These are phyloP conservation scores for Osmerus mordax DNA, from an alignment of 2,113 vertebrate genomes.

Conservation along the genomic window DNA sequence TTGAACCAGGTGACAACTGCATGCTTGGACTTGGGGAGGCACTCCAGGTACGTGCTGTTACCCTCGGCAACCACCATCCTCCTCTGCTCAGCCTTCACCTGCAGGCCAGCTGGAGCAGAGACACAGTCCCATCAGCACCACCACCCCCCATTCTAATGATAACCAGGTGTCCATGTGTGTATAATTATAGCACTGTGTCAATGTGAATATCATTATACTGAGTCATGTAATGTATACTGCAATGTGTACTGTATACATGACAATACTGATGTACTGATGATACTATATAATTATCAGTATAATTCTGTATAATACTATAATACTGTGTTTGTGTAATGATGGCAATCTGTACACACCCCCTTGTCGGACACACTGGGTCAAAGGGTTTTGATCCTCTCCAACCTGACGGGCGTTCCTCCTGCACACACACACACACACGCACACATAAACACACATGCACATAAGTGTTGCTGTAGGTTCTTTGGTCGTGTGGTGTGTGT, in stretches of 20 bases:
- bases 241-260: not conserved
- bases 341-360: constrained; percentile 61
- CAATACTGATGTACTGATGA: too few species aligned
- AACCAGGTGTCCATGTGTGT: not conserved
- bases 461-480: too few species aligned
- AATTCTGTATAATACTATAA: too few species aligned
- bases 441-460: not conserved
- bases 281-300: too few species aligned
- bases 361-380: constrained; percentile 76
- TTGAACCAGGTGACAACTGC: constrained; percentile 76
- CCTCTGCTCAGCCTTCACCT: constrained; percentile 75
- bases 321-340: too few species aligned
- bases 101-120: constrained; percentile 64
- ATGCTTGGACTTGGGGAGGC: constrained; percentile 76
- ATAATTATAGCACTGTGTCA: not conserved
- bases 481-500: not conserved
- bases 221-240: not conserved
- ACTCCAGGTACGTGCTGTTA: constrained; percentile 80
- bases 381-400: constrained; percentile 69
- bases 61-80: constrained; percentile 75
- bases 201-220: not conserved
- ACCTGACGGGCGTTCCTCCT: constrained; percentile 77
- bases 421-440: not conserved
- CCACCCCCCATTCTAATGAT: not conserved
- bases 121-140: not conserved